These are phyloP conservation scores for Ommatoiulus sabulosus DNA, from an alignment of 2,888 invertebrate species.

Conservation along the genomic window DNA sequence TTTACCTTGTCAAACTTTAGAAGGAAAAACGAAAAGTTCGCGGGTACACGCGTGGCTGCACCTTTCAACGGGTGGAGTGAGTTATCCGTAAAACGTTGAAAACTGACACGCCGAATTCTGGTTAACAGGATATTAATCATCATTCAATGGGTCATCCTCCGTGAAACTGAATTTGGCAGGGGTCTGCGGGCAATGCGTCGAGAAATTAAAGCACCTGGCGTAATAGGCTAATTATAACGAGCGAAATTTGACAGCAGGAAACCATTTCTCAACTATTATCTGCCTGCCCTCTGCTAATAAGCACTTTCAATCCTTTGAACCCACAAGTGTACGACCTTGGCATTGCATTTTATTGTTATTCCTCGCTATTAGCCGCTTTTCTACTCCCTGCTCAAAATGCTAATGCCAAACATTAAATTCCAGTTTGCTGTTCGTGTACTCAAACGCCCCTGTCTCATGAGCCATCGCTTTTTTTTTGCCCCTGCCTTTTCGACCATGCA, in stretches of 20 bases:
- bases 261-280: slow-evolving; percentile 10
- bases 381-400: slow-evolving; percentile 6
- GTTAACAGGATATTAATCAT: slow-evolving; percentile 28
- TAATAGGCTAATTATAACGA: neutral
- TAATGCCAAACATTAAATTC: slow-evolving; percentile 34
- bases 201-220: slow-evolving; percentile 7
- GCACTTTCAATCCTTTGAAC: slow-evolving; percentile 28
- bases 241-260: slow-evolving; percentile 27
- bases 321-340: neutral
- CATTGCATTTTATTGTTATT: neutral
- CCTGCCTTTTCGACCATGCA: neutral
- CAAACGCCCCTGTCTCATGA: neutral
- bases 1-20: neutral
- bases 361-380: neutral
- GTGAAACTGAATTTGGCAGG: neutral
- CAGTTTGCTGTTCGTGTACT: neutral
- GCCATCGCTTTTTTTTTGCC: neutral
- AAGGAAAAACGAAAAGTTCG: too few relatives aligned
- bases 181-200: neutral
- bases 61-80: slow-evolving; percentile 4
- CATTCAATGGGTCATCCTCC: neutral
- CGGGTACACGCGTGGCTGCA: neutral
- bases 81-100: neutral
- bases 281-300: neutral
- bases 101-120: neutral